These are phyloP conservation scores for Agrilus biguttatus DNA, from an alignment of 2,888 invertebrate genomes.

Conservation along the genomic window DNA sequence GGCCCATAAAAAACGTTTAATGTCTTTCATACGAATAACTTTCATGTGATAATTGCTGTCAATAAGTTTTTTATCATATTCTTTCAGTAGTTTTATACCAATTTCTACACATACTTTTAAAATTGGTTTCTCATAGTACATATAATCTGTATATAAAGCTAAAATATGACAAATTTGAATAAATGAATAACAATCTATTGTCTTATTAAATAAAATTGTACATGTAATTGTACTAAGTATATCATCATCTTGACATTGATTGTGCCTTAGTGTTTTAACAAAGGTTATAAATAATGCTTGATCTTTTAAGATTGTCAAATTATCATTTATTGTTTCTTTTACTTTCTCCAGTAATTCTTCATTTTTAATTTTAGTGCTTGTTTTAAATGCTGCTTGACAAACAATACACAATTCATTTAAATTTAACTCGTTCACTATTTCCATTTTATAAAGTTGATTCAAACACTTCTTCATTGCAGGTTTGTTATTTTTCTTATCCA, in stretches of 20 bases:
- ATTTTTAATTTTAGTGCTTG: slow-evolving; percentile 24
- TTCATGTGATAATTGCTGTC: slow-evolving; percentile 13
- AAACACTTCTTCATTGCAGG: slow-evolving; percentile 20
- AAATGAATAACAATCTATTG: slow-evolving; percentile 24
- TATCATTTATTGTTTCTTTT: slow-evolving; percentile 20
- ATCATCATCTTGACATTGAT: slow-evolving; percentile 25
- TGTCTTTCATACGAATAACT: slow-evolving; percentile 28
- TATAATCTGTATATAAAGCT: slow-evolving; percentile 28
- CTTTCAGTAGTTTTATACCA: slow-evolving; percentile 19
- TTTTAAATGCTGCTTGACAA: slow-evolving; percentile 28
- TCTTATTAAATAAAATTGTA: slow-evolving; percentile 25
- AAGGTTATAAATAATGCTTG: slow-evolving; percentile 26
- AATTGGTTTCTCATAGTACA: slow-evolving; percentile 24
- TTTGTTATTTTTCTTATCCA: slow-evolving; percentile 22
- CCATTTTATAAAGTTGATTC: slow-evolving; percentile 12
- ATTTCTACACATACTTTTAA: slow-evolving; percentile 19
- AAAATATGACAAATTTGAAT: slow-evolving; percentile 28
- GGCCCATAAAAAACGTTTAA: slow-evolving; percentile 32
- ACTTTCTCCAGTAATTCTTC: slow-evolving; percentile 20
- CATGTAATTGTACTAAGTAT: slow-evolving; percentile 24
- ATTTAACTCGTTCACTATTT: slow-evolving; percentile 16
- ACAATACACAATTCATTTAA: slow-evolving; percentile 27
- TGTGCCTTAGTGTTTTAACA: slow-evolving; percentile 29
- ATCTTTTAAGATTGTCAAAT: slow-evolving; percentile 26
- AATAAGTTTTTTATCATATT: slow-evolving; percentile 8